Base-by-base conservation (phyloP, 2,888 invertebrate genomes). In the Drosophila prolongata region DNA sequence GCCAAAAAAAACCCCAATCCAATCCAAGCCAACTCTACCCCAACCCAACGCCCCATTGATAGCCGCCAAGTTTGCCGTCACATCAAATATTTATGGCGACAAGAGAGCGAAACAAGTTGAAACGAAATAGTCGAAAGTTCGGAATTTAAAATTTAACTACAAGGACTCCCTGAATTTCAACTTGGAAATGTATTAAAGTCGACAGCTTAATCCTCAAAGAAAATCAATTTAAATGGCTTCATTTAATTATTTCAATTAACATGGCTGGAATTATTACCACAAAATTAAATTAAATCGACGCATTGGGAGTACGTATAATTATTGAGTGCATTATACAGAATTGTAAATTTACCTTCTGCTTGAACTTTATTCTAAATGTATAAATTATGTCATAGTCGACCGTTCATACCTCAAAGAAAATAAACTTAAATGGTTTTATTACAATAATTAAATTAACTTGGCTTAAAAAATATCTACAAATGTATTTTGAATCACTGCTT, bases 11-110 rank as follows among this genome's bases (percentile, higher is more conserved):
- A 46, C 44, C 64, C 65, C 61, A 62, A 58, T 44, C 65, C 62
- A 34, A 49, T 13, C 49, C 19, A 54, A 24, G 8, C 27, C 34
- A 30, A 40, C 27, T 44, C 30, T 37, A 38, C 11, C 27, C n/a
- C 14, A 34, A 43, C 52, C 42, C 24, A 14, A 34, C 14, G 24
- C 27, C 71, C 61, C 80, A 85, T 71, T 86, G 86, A 86, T 82
- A 83, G 80, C 71, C 83, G 61, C 77, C 80, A 75, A 78, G 59
- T 69, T 78, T 84, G 62, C 62, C 60, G 83, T 75, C 67, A 72
- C 86, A 87, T 82, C 83, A 82, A 82, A 87, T 85, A 82, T 82
- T 82, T 79, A 85, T 86, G 80, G 86, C 79, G 82, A 79, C 65
- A 79, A 67, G 56, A 67, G 75, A 57, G 67, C 54, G 40, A 62